Base-by-base conservation (phyloP, 2,797 vertebrate species). In the Pogoniulus pusillus region DNA sequence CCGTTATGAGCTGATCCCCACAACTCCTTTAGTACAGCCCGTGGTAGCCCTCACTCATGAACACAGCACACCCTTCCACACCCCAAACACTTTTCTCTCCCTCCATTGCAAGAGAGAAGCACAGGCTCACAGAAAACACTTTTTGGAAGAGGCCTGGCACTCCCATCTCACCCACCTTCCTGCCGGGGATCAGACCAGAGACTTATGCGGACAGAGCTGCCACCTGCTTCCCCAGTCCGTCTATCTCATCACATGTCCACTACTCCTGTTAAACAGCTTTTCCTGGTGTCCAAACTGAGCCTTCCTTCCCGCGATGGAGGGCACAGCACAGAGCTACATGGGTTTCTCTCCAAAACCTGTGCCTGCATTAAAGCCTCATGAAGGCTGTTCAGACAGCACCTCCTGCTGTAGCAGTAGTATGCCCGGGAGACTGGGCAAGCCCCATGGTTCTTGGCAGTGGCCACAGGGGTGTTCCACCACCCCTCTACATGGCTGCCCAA, bases 311-410 rank as follows among this genome's bases (percentile, higher is more conserved):
- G 20, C 69, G 49, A 13, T 2, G 27, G 16, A 54, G 51, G 69
- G 47, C 15, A 54, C 66, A 62, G 79, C 77, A 57, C 76, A 37
- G 58, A 29, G 30, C 53, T 79, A 5, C 0, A 3, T 64, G 34
- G 15, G 51, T 49, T 92, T 86, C 90, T 86, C 94, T 89, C 90
- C 69, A 32, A 84, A 85, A 74, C 34, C 80, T 17, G 65, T 27
- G 4, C 77, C 66, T 7, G 6, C 93, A 57, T 71, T 30, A 65
- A 57, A 18, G 16, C 53, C 49, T 65, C 24, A 4, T 6, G 6
- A 29, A 63, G 45, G 43, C 32, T 3, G 4, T 30, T 54, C 54
- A 22, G 24, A 30, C 1, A 0, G 59, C 6, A 7, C 49, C 16
- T 51, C 4, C 29, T 43, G 30, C 84, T 39, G 3, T 4, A 51